phyloP scores from a whole-genome alignment of 1,140 invertebrate species.

The Pseudomyrmex concolor region DNA sequence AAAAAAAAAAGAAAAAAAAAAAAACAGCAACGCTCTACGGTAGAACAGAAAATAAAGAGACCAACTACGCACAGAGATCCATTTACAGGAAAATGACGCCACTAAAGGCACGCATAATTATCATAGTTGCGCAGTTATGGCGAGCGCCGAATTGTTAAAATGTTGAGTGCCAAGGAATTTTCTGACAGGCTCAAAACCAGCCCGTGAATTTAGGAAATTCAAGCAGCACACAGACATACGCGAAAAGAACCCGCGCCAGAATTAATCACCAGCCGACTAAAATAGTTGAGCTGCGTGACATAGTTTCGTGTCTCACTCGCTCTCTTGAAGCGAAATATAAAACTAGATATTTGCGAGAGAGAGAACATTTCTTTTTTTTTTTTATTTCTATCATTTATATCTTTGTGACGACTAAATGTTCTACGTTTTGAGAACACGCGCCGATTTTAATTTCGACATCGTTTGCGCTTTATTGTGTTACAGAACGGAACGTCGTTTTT shows the following conservation, averaged over 20 bases:
- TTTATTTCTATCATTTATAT: slow-evolving; percentile 20
- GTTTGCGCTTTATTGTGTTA: background rate
- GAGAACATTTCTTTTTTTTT: slow-evolving; percentile 15
- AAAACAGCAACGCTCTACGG: background rate
- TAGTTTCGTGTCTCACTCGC: slow-evolving; percentile 11
- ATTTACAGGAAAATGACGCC: slow-evolving; percentile 17
- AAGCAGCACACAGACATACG: slow-evolving; percentile 19
- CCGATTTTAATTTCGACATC: slow-evolving; percentile 4
- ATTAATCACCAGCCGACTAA: slow-evolving; percentile 52
- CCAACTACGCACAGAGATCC: background rate
- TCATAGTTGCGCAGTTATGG: slow-evolving; percentile 52
- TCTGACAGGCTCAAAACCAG: slow-evolving; percentile 49
- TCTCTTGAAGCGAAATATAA: slow-evolving; percentile 1
- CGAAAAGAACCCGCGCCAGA: slow-evolving; percentile 49
- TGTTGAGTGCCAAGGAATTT: slow-evolving; percentile 48
- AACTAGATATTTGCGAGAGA: slow-evolving; percentile 22
- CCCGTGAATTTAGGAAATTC: slow-evolving; percentile 57
- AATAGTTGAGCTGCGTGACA: slow-evolving; percentile 52
- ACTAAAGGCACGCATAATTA: slow-evolving; percentile 53
- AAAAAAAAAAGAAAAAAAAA: background rate
- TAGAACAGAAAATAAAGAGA: background rate
- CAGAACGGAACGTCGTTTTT: background rate
- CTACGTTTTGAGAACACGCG: slow-evolving; percentile 6
- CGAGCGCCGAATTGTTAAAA: slow-evolving; percentile 51
- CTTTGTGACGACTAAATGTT: background rate